Base-by-base conservation (phyloP, 2,797 vertebrate genomes). In the Phoebastria nigripes region DNA sequence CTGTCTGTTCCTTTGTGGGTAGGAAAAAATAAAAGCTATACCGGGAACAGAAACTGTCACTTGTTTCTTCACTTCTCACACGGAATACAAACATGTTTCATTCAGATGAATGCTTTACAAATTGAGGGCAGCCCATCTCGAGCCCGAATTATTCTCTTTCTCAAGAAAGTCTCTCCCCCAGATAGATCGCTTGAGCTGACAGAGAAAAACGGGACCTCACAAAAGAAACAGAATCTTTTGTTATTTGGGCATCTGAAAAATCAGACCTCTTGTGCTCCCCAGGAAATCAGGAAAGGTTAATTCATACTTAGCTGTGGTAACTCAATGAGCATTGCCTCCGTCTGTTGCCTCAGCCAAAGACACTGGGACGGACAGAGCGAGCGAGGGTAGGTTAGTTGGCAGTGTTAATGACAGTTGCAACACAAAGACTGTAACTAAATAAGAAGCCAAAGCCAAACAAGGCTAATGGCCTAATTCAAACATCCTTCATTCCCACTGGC, bases 161-260 rank as follows among this genome's bases (percentile, higher is more conserved):
- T 10, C 87, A 84, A 21, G 52, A 58, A 79, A 93, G 73, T 29
- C 47, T 89, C 70, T 66, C 66, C 82, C 79, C 69, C 55, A 90
- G 72, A 63, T 39, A 74, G 29, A 87, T 24, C 76, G 66, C 71
- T 81, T 72, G 81, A 94, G 92, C 41, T 80, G 89, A 89, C 70
- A 94, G 65, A 80, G 63, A 63, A 82, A 67, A 93, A 44, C 6
- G 11, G 49, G 80, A 85, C 67, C 63, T 95, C 69, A 61, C 67
- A 84, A 93, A 74, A 97, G 93, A 94, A 94, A 83, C 28, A 61
- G 78, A 83, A 87, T 73, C 37, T 81, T 96, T 82, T 62, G 25
- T 14, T 82, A 94, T 4, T 3, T 37, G 81, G 70, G 87, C 33
- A 92, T 39, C 54, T 52, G 87, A 58, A 87, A 95, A 95, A 65